Evolutionary conservation across 2,888 invertebrate genomes (phyloP).

Genomic region (Deilephila porcellus): DNA sequence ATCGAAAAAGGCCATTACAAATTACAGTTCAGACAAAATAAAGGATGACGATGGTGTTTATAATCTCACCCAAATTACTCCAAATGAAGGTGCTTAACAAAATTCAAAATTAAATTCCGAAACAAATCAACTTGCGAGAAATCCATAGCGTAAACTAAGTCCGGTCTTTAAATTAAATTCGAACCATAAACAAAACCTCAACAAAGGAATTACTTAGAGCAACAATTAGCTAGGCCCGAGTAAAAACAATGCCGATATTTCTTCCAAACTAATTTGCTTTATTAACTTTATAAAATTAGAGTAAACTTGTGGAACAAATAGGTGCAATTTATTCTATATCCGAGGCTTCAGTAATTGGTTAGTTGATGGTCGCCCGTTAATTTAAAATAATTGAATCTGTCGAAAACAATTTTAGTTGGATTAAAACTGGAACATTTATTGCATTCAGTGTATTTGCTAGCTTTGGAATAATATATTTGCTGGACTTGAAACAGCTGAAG

Average conservation of each 20-base stretch:
- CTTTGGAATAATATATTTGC: not conserved
- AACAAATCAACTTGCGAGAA: slow-evolving; percentile 18
- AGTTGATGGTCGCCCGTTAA: slow-evolving; percentile 48
- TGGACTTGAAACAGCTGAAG: not conserved
- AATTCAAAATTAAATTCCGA: slow-evolving; percentile 11
- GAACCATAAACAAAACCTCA: slow-evolving; percentile 9
- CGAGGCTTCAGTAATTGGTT: slow-evolving; percentile 45
- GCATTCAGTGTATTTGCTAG: not conserved
- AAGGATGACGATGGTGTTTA: not conserved
- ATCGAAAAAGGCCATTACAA: not conserved
- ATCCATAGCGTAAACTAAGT: slow-evolving; percentile 18
- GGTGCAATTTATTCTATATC: slow-evolving; percentile 42
- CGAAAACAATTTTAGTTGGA: slow-evolving; percentile 3
- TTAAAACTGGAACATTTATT: slow-evolving; percentile 23
- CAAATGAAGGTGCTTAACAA: not conserved
- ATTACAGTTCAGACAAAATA: not conserved
- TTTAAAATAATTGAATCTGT: slow-evolving; percentile 43
- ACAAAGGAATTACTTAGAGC: slow-evolving; percentile 20
- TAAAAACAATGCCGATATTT: slow-evolving; percentile 28
- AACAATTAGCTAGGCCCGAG: not conserved
- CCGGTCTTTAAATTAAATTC: slow-evolving; percentile 15
- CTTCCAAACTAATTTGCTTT: slow-evolving; percentile 18
- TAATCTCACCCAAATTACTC: not conserved
- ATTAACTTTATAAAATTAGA: slow-evolving; percentile 45
- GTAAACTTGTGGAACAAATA: slow-evolving; percentile 38